A percentile compares a stretch with the other conserved stretches of the same genome.
Evolutionary conservation across 2,888 invertebrate species (phyloP).

Genomic region (Andrena flavipes): DNA sequence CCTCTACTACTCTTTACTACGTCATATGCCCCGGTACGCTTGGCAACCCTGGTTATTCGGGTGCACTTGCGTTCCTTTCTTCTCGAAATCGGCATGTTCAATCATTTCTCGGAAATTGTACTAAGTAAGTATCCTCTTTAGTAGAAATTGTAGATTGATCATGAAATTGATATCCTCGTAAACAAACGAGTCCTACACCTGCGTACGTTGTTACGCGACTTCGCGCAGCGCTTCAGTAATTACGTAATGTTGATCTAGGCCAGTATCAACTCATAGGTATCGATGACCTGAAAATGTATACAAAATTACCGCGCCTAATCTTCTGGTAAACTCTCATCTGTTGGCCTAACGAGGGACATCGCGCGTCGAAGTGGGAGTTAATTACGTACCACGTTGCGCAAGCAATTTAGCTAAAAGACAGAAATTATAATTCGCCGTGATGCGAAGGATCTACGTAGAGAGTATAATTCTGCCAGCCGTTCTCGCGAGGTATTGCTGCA

Average conservation of each 20-base stretch:
- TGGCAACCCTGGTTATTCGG: too few species aligned
- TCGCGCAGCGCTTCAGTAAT: background rate
- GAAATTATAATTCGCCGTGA: slow-evolving; percentile 8
- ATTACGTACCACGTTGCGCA: background rate
- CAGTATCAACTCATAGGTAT: background rate
- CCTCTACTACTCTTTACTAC: too few species aligned
- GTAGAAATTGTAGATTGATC: background rate
- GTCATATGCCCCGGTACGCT: too few species aligned
- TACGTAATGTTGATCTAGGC: background rate
- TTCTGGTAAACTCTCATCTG: background rate
- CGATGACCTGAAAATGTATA: background rate
- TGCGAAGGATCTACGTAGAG: slow-evolving; percentile 47
- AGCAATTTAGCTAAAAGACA: background rate
- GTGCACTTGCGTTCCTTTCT: too few species aligned
- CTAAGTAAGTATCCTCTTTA: too few species aligned
- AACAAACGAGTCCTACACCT: background rate
- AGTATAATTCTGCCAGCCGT: slow-evolving; percentile 46
- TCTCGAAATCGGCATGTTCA: too few species aligned
- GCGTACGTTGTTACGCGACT: background rate
- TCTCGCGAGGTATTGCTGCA: slow-evolving; percentile 62
- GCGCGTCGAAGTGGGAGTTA: too few species aligned
- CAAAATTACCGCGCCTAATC: background rate
- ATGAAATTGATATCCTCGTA: background rate
- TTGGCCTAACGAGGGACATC: background rate
- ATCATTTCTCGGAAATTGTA: too few species aligned